These are phyloP conservation scores for Drosophila parthenogenetica DNA, from an alignment of 2,888 invertebrate genomes.

Conservation along the genomic window DNA sequence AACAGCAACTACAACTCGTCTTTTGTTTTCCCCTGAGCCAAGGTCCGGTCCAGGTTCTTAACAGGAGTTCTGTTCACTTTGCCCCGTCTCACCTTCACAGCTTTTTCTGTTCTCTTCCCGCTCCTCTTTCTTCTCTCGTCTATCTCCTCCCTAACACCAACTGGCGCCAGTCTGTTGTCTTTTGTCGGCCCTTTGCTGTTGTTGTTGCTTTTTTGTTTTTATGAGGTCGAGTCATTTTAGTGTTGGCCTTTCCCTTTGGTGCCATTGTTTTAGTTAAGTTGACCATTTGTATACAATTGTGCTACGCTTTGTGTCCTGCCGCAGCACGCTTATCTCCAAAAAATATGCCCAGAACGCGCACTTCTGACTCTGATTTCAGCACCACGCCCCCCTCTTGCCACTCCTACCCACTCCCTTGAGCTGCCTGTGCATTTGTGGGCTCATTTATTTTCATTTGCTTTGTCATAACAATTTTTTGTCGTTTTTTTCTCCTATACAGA, in stretches of 20 bases:
- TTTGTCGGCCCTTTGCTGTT: slow-evolving; percentile 36
- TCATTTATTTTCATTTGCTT: slow-evolving; percentile 80
- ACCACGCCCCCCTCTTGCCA: not conserved
- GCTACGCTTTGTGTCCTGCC: slow-evolving; percentile 52
- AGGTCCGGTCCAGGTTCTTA: slow-evolving; percentile 24
- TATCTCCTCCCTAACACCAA: not conserved
- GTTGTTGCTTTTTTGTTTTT: slow-evolving; percentile 61
- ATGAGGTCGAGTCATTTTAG: slow-evolving; percentile 62
- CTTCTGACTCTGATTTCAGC: slow-evolving; percentile 37
- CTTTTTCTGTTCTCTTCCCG: not conserved
- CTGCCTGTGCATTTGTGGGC: slow-evolving; percentile 70
- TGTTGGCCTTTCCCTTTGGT: slow-evolving; percentile 46
- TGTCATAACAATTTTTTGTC: slow-evolving; percentile 73
- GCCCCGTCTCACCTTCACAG: not conserved
- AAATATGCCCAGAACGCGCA: slow-evolving; percentile 49
- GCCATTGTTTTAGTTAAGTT: slow-evolving; percentile 77
- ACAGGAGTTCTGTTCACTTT: not conserved
- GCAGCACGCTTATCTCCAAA: slow-evolving; percentile 68
- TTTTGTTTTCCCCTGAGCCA: slow-evolving; percentile 40
- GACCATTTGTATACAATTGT: slow-evolving; percentile 81
- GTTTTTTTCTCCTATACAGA: slow-evolving; percentile 6
- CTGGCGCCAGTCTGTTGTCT: slow-evolving; percentile 51
- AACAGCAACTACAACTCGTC: slow-evolving; percentile 16
- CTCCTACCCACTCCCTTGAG: not conserved
- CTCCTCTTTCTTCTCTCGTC: not conserved